phyloP scores from a whole-genome alignment of 2,888 invertebrate genomes.

The Thelaira solivaga region DNA sequence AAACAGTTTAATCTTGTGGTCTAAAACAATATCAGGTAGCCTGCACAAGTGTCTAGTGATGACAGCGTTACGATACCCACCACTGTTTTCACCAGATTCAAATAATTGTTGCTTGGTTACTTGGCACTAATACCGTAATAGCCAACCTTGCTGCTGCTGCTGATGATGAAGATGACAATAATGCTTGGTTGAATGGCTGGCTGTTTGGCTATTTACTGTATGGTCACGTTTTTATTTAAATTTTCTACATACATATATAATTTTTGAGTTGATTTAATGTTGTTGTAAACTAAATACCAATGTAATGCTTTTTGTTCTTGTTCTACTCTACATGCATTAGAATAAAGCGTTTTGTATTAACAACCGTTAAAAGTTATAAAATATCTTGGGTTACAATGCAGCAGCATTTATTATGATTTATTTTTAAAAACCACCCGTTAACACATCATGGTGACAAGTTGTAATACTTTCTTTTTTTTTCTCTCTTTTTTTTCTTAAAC shows the following conservation, averaged over 20 bases:
- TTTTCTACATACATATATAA: constrained; percentile 39
- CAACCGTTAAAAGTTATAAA: constrained; percentile 22
- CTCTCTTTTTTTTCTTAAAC: no score
- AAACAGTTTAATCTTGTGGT: constrained; percentile 23
- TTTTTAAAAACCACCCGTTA: neutral
- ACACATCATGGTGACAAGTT: neutral
- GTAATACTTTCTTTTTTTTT: neutral
- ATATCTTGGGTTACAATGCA: constrained; percentile 14
- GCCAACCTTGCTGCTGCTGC: neutral
- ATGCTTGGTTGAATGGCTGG: no score
- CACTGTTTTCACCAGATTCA: constrained; percentile 47
- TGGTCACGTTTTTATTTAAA: constrained; percentile 65
- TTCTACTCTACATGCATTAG: neutral
- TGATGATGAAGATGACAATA: constrained; percentile 53
- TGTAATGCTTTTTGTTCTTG: neutral
- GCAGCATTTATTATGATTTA: neutral
- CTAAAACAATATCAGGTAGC: constrained; percentile 68
- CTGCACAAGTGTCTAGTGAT: constrained; percentile 72
- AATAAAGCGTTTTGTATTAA: neutral
- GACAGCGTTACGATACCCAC: constrained; percentile 66
- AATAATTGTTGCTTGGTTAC: no score
- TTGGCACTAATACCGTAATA: neutral
- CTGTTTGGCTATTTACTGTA: constrained; percentile 54
- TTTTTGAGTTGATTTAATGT: constrained; percentile 34
- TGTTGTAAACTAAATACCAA: constrained; percentile 33